These are phyloP conservation scores for Podarcis siculus DNA, from an alignment of 2,797 vertebrate species.

Conservation along the genomic window DNA sequence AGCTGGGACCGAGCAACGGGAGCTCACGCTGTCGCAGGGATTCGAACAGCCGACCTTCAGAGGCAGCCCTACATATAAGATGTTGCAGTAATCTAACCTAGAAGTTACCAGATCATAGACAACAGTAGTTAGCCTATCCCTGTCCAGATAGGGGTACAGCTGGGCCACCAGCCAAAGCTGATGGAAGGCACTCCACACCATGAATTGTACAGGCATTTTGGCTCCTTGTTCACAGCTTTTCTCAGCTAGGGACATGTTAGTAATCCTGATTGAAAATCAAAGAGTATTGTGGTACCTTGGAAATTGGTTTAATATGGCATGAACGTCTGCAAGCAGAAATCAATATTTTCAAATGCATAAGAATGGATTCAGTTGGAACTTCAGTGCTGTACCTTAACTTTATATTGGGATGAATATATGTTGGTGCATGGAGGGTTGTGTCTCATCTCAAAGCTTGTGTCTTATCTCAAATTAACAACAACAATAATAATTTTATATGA, in stretches of 20 bases:
- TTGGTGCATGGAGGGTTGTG: background rate
- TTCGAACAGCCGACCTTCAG: too few species aligned
- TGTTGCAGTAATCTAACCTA: too few species aligned
- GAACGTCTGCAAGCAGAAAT: background rate
- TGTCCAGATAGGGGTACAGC: too few species aligned
- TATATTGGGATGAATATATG: background rate
- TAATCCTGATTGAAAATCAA: background rate
- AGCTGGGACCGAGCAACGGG: too few species aligned
- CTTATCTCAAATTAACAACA: too few species aligned
- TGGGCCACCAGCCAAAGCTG: too few species aligned
- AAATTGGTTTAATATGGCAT: background rate
- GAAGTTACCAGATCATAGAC: too few species aligned
- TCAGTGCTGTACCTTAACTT: background rate
- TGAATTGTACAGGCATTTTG: background rate
- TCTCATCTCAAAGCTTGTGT: background rate
- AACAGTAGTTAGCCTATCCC: too few species aligned
- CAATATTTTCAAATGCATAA: background rate
- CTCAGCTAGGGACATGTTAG: background rate
- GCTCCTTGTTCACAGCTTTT: background rate
- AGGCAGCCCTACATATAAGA: too few species aligned
- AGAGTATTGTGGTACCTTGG: background rate
- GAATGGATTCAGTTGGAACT: background rate
- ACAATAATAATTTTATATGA: background rate
- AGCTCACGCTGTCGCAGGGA: too few species aligned
- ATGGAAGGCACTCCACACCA: too few species aligned